Conservation (phyloP, 2,113 vertebrate genomes). For the Naja naja region DNA sequence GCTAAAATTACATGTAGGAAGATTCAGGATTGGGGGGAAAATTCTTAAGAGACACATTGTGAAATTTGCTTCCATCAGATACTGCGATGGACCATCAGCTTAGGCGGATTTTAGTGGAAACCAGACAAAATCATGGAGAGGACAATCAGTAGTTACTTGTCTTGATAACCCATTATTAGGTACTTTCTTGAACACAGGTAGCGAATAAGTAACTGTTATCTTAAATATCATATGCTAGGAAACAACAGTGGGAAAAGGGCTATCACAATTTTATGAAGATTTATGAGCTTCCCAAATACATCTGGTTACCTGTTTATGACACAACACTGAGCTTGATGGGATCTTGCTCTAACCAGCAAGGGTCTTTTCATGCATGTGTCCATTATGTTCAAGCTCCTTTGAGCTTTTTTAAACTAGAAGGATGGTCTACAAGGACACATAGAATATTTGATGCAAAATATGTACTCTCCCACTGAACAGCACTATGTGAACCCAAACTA, state of each 20-base stretch:
- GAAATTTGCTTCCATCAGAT: not conserved
- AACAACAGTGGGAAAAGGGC: not conserved
- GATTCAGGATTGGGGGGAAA: not conserved
- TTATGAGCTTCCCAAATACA: not conserved
- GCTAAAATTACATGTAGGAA: not conserved
- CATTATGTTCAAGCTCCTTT: not conserved
- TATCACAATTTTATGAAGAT: not conserved
- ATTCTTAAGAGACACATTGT: not conserved
- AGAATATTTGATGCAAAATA: not conserved
- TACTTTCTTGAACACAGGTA: not conserved
- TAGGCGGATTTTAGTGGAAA: not conserved
- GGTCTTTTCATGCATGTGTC: not conserved
- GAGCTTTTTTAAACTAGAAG: not conserved
- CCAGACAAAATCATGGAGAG: not conserved
- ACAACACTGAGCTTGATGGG: not conserved
- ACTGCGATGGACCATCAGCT: not conserved
- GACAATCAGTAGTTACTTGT: not conserved
- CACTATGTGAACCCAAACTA: too few relatives aligned
- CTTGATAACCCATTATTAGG: not conserved
- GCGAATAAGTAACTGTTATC: not conserved
- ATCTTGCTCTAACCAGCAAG: not conserved
- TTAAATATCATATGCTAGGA: not conserved
- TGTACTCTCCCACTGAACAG: not conserved
- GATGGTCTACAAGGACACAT: not conserved
- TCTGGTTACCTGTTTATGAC: not conserved